phyloP scores from a whole-genome alignment of 1,140 invertebrate species.

The Drosophila pseudoobscura region DNA sequence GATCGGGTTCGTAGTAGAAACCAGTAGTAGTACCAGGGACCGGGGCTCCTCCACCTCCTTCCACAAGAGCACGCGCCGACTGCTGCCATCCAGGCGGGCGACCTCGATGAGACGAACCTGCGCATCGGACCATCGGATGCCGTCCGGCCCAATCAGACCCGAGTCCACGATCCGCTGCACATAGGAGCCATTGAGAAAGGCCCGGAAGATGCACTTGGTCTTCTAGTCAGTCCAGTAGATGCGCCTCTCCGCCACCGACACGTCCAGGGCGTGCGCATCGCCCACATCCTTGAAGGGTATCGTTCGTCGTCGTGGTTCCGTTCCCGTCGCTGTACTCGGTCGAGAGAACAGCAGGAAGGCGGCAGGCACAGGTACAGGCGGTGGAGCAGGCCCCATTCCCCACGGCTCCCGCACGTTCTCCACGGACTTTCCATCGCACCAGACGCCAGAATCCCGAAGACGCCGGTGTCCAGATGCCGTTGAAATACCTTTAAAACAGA shows the following conservation, averaged over 20 bases:
- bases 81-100: constrained; percentile 91
- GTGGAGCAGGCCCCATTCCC: no score
- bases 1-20: no score
- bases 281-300: constrained; percentile 92
- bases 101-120: constrained; percentile 95
- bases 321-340: constrained; percentile 87
- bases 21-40: no score
- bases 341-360: constrained; percentile 95
- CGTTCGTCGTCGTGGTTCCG: constrained; percentile 87
- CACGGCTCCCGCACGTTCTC: no score
- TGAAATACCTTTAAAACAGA: no score
- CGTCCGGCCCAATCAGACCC: constrained; percentile 90
- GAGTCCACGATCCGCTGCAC: constrained; percentile 92
- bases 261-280: constrained; percentile 90
- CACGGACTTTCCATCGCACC: no score
- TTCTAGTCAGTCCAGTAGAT: constrained; percentile 95
- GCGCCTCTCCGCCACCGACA: constrained; percentile 89
- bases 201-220: constrained; percentile 90
- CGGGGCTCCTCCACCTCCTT: constrained; percentile 92
- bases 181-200: constrained; percentile 93
- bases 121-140: constrained; percentile 97
- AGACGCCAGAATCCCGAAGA: no score
- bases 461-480: no score
- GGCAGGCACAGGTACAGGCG: constrained; percentile 86
- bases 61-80: constrained; percentile 93